phyloP scores from a whole-genome alignment of 1,140 invertebrate species.

The Brachionus koreanus region DNA sequence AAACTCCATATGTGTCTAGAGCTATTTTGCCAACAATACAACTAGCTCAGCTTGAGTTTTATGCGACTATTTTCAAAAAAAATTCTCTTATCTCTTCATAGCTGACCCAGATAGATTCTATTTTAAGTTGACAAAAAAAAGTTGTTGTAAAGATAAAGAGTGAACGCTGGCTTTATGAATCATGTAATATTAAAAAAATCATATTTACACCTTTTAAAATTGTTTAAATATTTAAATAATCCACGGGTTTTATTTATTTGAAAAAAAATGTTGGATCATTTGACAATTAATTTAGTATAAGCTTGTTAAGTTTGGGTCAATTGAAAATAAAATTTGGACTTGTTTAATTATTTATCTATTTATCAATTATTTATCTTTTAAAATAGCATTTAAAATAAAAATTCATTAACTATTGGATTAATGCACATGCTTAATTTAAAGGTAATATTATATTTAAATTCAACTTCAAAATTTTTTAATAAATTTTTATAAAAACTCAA shows the following conservation, averaged over 20 bases:
- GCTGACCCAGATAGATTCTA: background rate
- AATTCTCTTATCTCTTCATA: background rate
- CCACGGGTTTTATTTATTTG: background rate
- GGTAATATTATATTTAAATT: background rate
- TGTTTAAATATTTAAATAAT: slow-evolving; percentile 11
- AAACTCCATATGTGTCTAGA: background rate
- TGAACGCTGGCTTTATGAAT: background rate
- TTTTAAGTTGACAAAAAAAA: background rate
- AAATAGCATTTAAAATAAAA: background rate
- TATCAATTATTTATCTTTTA: background rate
- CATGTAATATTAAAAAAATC: background rate
- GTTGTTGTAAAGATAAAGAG: background rate
- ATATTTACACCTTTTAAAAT: background rate
- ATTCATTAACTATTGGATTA: background rate
- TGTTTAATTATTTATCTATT: background rate
- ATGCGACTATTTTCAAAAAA: background rate
- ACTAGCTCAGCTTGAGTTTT: background rate
- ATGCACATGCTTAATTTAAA: background rate
- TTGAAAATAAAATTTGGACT: background rate
- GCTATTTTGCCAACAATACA: background rate
- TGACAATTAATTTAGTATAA: background rate
- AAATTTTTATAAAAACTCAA: too few relatives aligned
- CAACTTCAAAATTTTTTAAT: too few relatives aligned
- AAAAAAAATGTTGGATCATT: background rate
- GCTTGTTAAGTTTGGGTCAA: background rate